Evolutionary conservation across 2,113 vertebrate species (phyloP).

Genomic region (Edolisoma coerulescens): DNA sequence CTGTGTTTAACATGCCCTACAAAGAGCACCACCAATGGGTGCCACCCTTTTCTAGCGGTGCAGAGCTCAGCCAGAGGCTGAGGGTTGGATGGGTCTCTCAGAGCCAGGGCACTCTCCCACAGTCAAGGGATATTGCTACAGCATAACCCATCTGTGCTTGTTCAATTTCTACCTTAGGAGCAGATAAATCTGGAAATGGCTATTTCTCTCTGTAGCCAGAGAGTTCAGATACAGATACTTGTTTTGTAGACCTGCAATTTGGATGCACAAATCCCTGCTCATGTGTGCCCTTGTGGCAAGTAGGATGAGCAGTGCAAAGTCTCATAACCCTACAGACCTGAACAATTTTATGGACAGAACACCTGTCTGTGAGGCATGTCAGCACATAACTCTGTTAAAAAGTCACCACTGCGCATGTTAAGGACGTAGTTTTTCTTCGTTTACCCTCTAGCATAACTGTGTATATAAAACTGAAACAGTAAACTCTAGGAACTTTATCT

Average conservation of each 20-base stretch:
- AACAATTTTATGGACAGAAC: background rate
- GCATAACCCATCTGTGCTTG: background rate
- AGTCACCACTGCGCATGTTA: background rate
- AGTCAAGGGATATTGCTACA: background rate
- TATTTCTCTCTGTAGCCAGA: background rate
- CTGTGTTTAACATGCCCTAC: background rate
- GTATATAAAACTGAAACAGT: background rate
- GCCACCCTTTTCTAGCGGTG: background rate
- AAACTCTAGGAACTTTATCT: background rate
- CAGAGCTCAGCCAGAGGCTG: background rate
- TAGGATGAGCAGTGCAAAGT: background rate
- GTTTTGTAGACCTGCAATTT: background rate
- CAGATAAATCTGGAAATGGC: background rate
- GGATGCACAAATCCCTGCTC: background rate
- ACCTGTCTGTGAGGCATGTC: background rate
- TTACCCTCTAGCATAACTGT: background rate
- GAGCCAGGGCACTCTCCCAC: background rate
- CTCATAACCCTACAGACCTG: background rate
- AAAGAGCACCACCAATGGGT: background rate
- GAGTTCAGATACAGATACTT: background rate
- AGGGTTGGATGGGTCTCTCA: background rate
- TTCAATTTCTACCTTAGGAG: background rate
- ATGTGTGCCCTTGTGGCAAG: background rate
- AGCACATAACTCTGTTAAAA: background rate
- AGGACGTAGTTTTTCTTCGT: background rate